Base-by-base conservation (phyloP, 2,888 invertebrate genomes). In the Sesamia inferens region DNA sequence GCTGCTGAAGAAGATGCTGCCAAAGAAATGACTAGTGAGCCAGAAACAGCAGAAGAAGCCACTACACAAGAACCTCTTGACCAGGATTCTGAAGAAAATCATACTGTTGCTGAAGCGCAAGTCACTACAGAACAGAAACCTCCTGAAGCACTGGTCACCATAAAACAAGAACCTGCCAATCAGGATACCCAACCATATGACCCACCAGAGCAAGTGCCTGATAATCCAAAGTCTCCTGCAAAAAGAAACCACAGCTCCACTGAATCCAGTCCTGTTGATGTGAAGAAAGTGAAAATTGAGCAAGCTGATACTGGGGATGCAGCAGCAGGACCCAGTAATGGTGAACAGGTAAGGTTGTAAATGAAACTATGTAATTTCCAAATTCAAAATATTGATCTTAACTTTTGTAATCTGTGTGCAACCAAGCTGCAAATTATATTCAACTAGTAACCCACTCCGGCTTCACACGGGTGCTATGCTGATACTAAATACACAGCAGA, bases 201-300 rank as follows among this genome's bases (percentile, higher is more conserved):
- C n/a, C 48, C 66, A 6, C 22, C 69, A 47, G 61, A 71, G 0
- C 62, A 57, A 44, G 31, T 66, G 7, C 71, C 74, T 39, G 48
- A 68, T 73, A 72, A 74, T 31, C 55, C 73, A 57, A 79, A 73
- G 58, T 70, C 87, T 59, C 75, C 88, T 64, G 62, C 63, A 11
- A 94, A 94, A 83, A 89, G 94, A 54, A 54, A 82, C 67, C 89
- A 88, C 54, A 88, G 89, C 71, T 77, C 79, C 74, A 54, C 82
- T 84, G 22, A 79, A 73, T 16, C 72, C 1, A 79, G 78, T 64
- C 76, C 75, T 48, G 80, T 68, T 68, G 86, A 85, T 70, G 71
- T 85, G 6, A 94, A 94, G 76, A 94, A 88, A 77, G 81, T 91
- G 1, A 94, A 93, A 83, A 87, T 76, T 51, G 90, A 89, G 67